Base-by-base conservation (phyloP, 2,888 invertebrate species). In the Clunio marinus region DNA sequence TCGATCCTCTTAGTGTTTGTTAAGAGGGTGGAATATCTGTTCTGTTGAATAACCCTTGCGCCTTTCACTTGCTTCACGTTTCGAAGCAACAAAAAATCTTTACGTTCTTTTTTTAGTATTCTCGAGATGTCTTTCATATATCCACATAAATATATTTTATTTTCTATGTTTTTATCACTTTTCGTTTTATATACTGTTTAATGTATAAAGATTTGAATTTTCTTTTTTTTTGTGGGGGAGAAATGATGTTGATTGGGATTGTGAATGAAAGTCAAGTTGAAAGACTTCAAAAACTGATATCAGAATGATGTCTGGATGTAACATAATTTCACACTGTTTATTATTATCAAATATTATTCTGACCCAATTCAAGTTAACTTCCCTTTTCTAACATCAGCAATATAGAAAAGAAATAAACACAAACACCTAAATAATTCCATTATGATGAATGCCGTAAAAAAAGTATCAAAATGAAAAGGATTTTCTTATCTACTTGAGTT, bases 1-100 rank as follows among this genome's bases (percentile, higher is more conserved):
- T 41, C n/a, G 7, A 13, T 51, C 51, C 51, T 22, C 51, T 51
- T 51, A 51, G 51, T 22, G 51, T 51, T 51, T 22, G 51, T 51
- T 51, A 22, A 51, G 51, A 51, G 51, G 51, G 51, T 41, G 41
- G 2, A n/a, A 22, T 51, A 20, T 22, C 22, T 3, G 17, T 51
- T 17, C 51, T 17, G 3, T 51, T 51, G 51, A 51, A 22, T 20
- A 51, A 51, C 51, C 51, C 22, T n/a, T n/a, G n/a, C n/a, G n/a
- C n/a, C n/a, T 51, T 51, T 7, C 22, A 22, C 22, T 51, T 22
- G 51, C 22, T 51, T 51, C 22, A 51, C 22, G n/a, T 51, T 51
- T 51, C 2, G 22, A n/a, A 51, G 51, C 51, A 51, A 17, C 17
- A 22, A 51, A 51, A 51, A n/a, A 51, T 22, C 51, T 51, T 51